Base-by-base conservation (phyloP, 2,888 invertebrate genomes). In the Therioaphis trifolii region DNA sequence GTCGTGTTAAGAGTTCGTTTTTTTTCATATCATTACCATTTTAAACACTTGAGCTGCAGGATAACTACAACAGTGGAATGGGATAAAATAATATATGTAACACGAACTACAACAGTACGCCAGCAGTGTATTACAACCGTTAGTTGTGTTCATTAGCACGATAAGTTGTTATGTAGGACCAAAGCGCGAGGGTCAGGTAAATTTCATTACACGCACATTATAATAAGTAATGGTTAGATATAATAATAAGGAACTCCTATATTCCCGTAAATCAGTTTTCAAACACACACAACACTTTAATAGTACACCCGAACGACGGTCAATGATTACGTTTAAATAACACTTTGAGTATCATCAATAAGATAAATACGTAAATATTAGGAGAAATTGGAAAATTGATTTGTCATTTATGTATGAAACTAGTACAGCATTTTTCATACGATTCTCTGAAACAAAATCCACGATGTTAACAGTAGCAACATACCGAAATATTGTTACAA, bases 131-230 rank as follows among this genome's bases (percentile, higher is more conserved):
- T 14, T 15, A 58, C 9, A 55, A 58, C 74, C 55, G 74, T 74
- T 74, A 74, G 52, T 40, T 11, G 55, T 74, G 74, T 74, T 74
- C 74, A 74, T 74, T 74, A 74, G 35, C 55, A 74, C 55, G 55
- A 74, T 55, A 55, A 74, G 55, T 74, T 74, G 40, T 24, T 18
- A n/a, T n/a, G 40, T 55, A 74, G 40, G 35, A 55, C 55, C 2
- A 58, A 74, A 74, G 40, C 55, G 40, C 55, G 55, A 21, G 55
- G 40, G 15, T 15, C 55, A 40, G 40, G 40, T 74, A 21, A 74
- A 55, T 40, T 74, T 74, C 40, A 55, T 58, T 74, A 71, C 49
- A 27, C 15, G 14, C n/a, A 72, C 29, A 52, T 72, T 72, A 71
- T 12, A 71, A 71, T 71, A 49, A 29, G 27, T 29, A 49, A 72